A percentile compares a stretch with the other conserved stretches of the same genome.
These are phyloP conservation scores for Chrysomela aeneicollis DNA, from an alignment of 2,888 invertebrate species.

Conservation along the genomic window DNA sequence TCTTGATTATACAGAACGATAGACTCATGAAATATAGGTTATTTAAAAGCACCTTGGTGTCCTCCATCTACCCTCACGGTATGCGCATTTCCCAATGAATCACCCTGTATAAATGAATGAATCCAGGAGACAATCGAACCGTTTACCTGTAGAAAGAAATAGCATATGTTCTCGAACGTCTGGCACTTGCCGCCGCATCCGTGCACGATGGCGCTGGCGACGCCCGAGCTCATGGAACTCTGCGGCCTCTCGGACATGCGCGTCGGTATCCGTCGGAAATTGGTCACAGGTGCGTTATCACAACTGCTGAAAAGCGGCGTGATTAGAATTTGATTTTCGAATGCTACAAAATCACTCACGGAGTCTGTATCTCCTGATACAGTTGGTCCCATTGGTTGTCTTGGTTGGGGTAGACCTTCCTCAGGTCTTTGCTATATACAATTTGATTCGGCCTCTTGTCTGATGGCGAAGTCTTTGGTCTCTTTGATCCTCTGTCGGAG, in stretches of 20 bases:
- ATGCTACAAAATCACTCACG: constrained; percentile 42
- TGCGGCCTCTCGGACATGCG: constrained; percentile 54
- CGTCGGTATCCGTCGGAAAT: constrained; percentile 40
- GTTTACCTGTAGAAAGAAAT: constrained; percentile 72
- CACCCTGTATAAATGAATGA: too few relatives aligned
- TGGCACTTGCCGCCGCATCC: constrained; percentile 76
- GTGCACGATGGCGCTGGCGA: constrained; percentile 66
- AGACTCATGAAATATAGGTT: too few relatives aligned
- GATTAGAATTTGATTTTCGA: too few relatives aligned
- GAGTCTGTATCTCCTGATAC: constrained; percentile 52
- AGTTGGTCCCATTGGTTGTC: constrained; percentile 46
- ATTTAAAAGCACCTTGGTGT: too few relatives aligned
- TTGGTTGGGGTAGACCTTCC: constrained; percentile 48
- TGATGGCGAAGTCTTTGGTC: constrained; percentile 37
- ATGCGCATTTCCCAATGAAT: too few relatives aligned
- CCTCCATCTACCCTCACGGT: too few relatives aligned
- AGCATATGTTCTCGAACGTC: constrained; percentile 76
- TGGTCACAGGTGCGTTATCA: constrained; percentile 42
- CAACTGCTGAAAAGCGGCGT: constrained; percentile 40
- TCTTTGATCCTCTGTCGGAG: constrained; percentile 43
- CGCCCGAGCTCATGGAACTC: constrained; percentile 57
- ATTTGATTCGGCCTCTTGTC: constrained; percentile 33
- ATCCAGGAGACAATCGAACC: not conserved
- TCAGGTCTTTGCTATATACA: constrained; percentile 40
- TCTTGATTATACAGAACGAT: too few relatives aligned